phyloP scores from a whole-genome alignment of 1,140 invertebrate genomes.

The Orchesella cincta region DNA sequence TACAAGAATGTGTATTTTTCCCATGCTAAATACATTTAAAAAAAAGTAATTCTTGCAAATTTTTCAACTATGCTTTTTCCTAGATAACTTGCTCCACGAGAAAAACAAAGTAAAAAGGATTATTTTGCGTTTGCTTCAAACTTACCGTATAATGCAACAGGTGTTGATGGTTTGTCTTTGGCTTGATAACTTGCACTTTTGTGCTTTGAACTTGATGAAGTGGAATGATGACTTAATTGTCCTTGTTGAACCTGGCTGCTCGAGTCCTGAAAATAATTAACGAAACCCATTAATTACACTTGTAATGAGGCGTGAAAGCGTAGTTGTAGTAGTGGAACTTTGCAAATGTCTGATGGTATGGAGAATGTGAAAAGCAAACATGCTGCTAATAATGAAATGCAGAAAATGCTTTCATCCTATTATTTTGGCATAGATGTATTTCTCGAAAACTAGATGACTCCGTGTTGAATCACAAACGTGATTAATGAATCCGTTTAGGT shows the following conservation, averaged over 20 bases:
- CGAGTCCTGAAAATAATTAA: not conserved
- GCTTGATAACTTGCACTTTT: conserved; percentile 44
- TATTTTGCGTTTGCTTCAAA: no score
- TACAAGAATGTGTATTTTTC: not conserved
- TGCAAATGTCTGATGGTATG: not conserved
- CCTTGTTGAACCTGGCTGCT: conserved; percentile 3
- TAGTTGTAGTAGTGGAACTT: not conserved
- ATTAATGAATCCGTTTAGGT: no score
- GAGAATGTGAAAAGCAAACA: no score
- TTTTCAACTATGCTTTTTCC: not conserved
- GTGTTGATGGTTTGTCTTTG: conserved; percentile 42
- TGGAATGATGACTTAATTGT: conserved; percentile 25
- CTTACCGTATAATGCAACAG: conserved; percentile 42
- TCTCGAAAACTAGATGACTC: no score
- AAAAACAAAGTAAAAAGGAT: not conserved
- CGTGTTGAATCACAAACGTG: no score
- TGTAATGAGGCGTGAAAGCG: not conserved
- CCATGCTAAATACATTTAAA: not conserved
- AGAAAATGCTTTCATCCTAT: no score
- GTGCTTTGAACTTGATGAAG: conserved; percentile 29
- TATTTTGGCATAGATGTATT: no score
- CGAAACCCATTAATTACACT: not conserved
- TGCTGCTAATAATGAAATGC: no score
- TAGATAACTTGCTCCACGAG: no score
- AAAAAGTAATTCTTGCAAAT: not conserved